Conservation (phyloP, 2,797 vertebrate species). For the Rhyacichthys aspro region DNA sequence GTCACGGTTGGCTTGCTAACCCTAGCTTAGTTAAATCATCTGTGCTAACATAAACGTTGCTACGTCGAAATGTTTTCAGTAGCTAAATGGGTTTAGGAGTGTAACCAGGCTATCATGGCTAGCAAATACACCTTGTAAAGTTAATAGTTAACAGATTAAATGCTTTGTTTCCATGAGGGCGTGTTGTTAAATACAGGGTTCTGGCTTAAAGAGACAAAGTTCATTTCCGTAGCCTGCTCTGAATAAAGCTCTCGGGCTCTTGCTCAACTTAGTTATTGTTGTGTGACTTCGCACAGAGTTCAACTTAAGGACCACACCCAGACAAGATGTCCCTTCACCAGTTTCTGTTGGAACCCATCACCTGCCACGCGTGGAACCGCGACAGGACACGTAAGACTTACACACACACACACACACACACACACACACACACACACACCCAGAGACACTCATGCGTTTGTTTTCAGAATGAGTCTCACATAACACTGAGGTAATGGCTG, state of each 20-base stretch:
- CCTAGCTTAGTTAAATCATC: slow-evolving; percentile 2
- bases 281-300: slow-evolving; percentile 64
- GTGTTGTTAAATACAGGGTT: not conserved
- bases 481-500: not conserved
- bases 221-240: slow-evolving; percentile 2
- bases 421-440: too few relatives aligned
- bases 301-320: slow-evolving; percentile 73
- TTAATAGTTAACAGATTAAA: too few relatives aligned
- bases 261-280: slow-evolving; percentile 27
- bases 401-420: not conserved
- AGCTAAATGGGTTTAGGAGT: slow-evolving; percentile 2
- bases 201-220: slow-evolving; percentile 18
- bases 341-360: slow-evolving; percentile 98
- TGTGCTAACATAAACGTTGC: slow-evolving; percentile 5
- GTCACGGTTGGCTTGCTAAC: slow-evolving; percentile 7
- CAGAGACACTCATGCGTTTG: not conserved
- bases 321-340: slow-evolving; percentile 96
- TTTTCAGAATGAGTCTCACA: not conserved
- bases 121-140: slow-evolving; percentile 5
- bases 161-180: not conserved
- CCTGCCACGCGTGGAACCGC: slow-evolving; percentile 98
- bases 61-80: slow-evolving; percentile 17
- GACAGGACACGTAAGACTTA: slow-evolving; percentile 92
- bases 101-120: slow-evolving; percentile 17
- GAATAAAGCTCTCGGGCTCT: not conserved